These are phyloP conservation scores for Mycetomoellerius zeteki DNA, from an alignment of 1,140 invertebrate species.

Conservation along the genomic window DNA sequence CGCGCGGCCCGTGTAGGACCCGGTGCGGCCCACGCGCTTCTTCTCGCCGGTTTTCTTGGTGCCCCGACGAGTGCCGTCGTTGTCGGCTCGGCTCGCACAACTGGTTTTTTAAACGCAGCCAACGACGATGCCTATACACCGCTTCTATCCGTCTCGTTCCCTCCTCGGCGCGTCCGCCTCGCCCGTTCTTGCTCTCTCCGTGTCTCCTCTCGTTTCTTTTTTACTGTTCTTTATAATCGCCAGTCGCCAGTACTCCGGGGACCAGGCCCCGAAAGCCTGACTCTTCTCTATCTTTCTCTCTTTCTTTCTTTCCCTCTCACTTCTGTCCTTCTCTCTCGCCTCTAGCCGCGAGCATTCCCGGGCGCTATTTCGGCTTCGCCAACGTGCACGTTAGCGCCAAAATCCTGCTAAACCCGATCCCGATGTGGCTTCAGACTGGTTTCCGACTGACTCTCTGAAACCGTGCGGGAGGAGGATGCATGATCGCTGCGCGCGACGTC, in stretches of 20 bases:
- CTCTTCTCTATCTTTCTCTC: conserved; percentile 42
- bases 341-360: conserved; percentile 84
- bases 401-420: conserved; percentile 74
- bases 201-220: conserved; percentile 83
- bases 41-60: conserved; percentile 76
- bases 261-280: conserved; percentile 78
- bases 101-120: conserved; percentile 87
- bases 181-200: conserved; percentile 38
- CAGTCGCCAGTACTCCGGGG: conserved; percentile 81
- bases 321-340: conserved; percentile 70
- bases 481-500: conserved; percentile 48
- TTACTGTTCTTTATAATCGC: conserved; percentile 87
- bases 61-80: conserved; percentile 75
- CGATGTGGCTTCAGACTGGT: conserved; percentile 41
- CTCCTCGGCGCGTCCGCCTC: conserved; percentile 39
- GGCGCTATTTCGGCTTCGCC: conserved; percentile 76
- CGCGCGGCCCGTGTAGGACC: conserved; percentile 76
- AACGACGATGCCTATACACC: conserved; percentile 85
- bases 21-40: conserved; percentile 85
- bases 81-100: conserved; percentile 84
- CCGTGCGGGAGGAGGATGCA: conserved; percentile 46
- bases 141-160: conserved; percentile 72
- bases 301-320: neutral
- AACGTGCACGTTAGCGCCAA: conserved; percentile 68
- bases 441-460: conserved; percentile 27